Evolutionary conservation across 2,888 invertebrate genomes (phyloP), one percentile per base, ranked within the genome.

Genomic region (Dysmachus trigonus): DNA sequence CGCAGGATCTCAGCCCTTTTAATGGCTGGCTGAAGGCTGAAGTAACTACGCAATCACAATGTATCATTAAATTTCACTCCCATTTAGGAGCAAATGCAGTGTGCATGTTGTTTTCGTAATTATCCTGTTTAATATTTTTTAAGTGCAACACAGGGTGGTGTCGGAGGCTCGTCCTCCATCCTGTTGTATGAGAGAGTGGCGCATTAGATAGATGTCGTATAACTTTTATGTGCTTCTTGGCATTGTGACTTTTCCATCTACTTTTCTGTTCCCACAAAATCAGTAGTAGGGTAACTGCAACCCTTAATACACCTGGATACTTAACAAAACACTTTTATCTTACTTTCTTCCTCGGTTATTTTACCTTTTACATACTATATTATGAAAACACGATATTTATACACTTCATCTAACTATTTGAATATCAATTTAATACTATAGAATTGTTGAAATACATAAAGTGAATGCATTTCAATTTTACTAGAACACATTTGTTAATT

Each of bases 61-160:
- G 62, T 62, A 62, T 62, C 27, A 62, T 22, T 62, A 62, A 62
- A 22, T 62, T 22, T 62, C 62, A 22, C 47, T 47, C 47, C 47
- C 47, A 47, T 62, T 62, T 62, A 62, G 27, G 62, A 62, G 22
- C 27, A 10, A 62, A 62, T 22, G 33, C 81, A 81, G 62, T 31
- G 62, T 31, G 53, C 81, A 81, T 81, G 62, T 33, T n/a, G n/a
- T 81, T 51, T 13, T 53, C 22, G 22, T 81, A 81, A 81, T 81
- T 81, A 33, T 81, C 27, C 47, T 30, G 51, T 31, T 62, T 81
- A 10, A 62, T 81, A 47, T 62, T 30, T 30, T 81, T 77, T 77
- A 22, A 47, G 27, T 77, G 41, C 38, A 77, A n/a, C 30, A 27
- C 13, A 27, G 15, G 15, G 27, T 47, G 77, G 27, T 10, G 62